These are phyloP conservation scores for human (Homo sapiens) DNA, from an alignment of 2,113 vertebrate species.

Conservation along the genomic window DNA sequence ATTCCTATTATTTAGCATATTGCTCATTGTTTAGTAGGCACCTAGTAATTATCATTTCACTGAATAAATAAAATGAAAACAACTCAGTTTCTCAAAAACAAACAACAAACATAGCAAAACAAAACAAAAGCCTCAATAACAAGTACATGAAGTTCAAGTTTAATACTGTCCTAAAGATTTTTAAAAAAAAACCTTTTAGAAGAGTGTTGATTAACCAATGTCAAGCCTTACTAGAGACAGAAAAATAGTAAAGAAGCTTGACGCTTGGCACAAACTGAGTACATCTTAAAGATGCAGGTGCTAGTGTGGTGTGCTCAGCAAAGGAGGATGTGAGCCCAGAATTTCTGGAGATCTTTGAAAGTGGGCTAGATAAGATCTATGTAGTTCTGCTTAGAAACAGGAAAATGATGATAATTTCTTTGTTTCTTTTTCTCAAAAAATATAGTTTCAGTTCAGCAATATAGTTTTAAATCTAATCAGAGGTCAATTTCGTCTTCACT, in stretches of 20 bases:
- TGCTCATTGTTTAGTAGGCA: background rate
- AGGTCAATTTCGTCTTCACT: background rate
- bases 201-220: background rate
- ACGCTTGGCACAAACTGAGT: background rate
- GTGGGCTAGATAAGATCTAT: background rate
- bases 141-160: background rate
- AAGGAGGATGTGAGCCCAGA: background rate
- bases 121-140: conserved; percentile 8
- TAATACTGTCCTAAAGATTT: background rate
- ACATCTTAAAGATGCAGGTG: background rate
- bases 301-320: background rate
- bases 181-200: background rate
- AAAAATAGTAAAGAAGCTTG: background rate
- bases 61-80: background rate
- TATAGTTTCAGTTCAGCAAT: background rate
- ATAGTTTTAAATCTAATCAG: background rate
- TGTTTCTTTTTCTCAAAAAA: background rate
- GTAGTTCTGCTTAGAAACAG: background rate
- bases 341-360: background rate
- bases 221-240: background rate
- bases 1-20: background rate
- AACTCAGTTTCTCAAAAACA: background rate
- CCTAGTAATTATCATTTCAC: background rate
- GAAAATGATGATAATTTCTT: background rate
- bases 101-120: background rate